Percentiles rank a stretch among this genome's conserved stretches.
Conservation (phyloP, 1,140 invertebrate species). For the Drosophila guanche region DNA sequence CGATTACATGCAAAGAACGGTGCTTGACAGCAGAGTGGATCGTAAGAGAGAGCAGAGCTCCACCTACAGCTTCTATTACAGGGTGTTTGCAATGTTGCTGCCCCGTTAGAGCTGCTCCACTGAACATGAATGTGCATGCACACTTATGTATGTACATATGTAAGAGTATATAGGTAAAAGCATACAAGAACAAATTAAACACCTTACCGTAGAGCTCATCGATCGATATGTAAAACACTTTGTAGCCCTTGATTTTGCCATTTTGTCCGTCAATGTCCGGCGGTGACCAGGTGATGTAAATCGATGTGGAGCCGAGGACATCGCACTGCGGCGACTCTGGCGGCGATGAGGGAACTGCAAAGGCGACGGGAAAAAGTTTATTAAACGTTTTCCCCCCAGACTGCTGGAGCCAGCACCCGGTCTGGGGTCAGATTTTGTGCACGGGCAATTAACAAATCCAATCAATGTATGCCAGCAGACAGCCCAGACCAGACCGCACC, state of each 20-base stretch:
- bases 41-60: no score
- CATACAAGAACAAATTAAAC: no score
- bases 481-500: neutral
- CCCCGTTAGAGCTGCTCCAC: no score
- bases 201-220: slow-evolving; percentile 88
- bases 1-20: no score
- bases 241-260: slow-evolving; percentile 94
- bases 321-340: slow-evolving; percentile 91
- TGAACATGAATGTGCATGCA: no score
- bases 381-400: slow-evolving; percentile 54
- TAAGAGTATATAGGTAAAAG: no score
- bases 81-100: no score
- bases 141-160: no score
- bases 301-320: slow-evolving; percentile 91
- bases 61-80: no score
- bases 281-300: slow-evolving; percentile 94
- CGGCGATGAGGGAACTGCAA: slow-evolving; percentile 89
- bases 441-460: slow-evolving; percentile 80
- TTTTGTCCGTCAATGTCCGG: slow-evolving; percentile 92
- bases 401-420: neutral
- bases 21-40: no score
- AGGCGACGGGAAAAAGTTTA: slow-evolving; percentile 35
- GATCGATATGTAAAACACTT: slow-evolving; percentile 90
- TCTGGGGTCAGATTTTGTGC: slow-evolving; percentile 52
- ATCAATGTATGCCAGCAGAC: slow-evolving; percentile 61